phyloP scores from a whole-genome alignment of 1,140 invertebrate species.

The Papilio helenus region DNA sequence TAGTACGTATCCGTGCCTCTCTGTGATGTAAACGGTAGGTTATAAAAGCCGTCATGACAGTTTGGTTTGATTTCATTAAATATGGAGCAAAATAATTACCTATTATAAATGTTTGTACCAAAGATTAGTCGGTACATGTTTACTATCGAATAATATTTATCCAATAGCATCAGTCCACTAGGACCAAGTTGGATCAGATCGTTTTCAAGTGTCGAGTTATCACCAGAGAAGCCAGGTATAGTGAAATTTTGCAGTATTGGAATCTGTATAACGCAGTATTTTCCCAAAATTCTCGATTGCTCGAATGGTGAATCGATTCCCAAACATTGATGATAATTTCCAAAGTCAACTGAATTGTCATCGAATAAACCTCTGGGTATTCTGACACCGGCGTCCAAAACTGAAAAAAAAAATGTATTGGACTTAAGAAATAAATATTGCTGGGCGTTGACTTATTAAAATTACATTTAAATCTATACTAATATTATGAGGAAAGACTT shows the following conservation, averaged over 20 bases:
- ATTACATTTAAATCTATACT: too few relatives aligned
- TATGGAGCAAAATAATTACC: neutral
- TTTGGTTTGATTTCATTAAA: too few relatives aligned
- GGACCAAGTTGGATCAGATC: neutral
- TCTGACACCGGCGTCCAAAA: constrained; percentile 56
- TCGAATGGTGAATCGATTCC: constrained; percentile 46
- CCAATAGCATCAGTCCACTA: neutral
- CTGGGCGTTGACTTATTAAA: too few relatives aligned
- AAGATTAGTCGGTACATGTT: neutral
- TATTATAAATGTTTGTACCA: neutral
- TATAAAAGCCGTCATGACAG: neutral
- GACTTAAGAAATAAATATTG: too few relatives aligned
- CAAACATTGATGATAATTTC: constrained; percentile 62
- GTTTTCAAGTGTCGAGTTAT: neutral
- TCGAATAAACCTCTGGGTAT: constrained; percentile 54
- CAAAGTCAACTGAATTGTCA: constrained; percentile 54
- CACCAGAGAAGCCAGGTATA: constrained; percentile 1
- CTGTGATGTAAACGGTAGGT: too few relatives aligned
- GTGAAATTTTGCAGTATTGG: constrained; percentile 42
- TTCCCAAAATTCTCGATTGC: constrained; percentile 53
- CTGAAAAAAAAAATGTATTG: constrained; percentile 43
- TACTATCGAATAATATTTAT: neutral
- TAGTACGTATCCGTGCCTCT: too few relatives aligned
- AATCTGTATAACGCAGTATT: constrained; percentile 55
- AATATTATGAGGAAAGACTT: too few relatives aligned